Evolutionary conservation across 64 coral and sea anemone genomes (phyloP).

Genomic region (Pachyseris speciosa): DNA sequence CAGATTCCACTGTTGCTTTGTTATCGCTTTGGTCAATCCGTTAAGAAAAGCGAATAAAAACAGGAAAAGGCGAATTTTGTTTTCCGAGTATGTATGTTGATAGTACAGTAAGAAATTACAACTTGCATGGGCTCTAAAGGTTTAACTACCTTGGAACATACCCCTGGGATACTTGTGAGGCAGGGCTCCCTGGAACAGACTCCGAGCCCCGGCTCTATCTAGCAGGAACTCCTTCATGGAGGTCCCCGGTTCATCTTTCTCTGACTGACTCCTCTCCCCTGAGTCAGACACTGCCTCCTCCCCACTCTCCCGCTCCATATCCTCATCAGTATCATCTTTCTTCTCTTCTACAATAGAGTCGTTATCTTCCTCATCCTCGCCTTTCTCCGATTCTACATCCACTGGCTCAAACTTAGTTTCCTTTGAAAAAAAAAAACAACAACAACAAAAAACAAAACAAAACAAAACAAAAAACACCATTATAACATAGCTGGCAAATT

Average conservation of each 20-base stretch:
- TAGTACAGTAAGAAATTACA: no score
- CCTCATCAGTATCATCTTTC: constrained; percentile 83
- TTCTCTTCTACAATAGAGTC: constrained; percentile 80
- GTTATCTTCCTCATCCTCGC: constrained; percentile 88
- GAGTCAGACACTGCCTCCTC: constrained; percentile 83
- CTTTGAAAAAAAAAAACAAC: not conserved
- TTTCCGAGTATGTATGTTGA: no score
- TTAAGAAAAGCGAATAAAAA: no score
- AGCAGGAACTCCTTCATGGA: constrained; percentile 75
- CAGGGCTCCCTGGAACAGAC: constrained; percentile 94
- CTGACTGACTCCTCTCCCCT: constrained; percentile 78
- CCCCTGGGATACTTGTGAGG: constrained; percentile 97
- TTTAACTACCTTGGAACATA: no score
- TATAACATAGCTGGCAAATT: no score
- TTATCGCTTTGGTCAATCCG: no score
- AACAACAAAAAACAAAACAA: no score
- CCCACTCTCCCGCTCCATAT: constrained; percentile 79
- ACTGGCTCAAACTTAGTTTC: constrained; percentile 80
- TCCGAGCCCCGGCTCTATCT: constrained; percentile 87
- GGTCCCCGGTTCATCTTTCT: constrained; percentile 62
- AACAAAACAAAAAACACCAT: no score
- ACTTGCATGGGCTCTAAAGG: no score
- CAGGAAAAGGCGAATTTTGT: no score
- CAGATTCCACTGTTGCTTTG: no score
- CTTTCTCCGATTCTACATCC: constrained; percentile 86